Percentiles rank a stretch among this genome's conserved stretches.
phyloP scores from a whole-genome alignment of 2,113 vertebrate species.

The Carassius carassius region DNA sequence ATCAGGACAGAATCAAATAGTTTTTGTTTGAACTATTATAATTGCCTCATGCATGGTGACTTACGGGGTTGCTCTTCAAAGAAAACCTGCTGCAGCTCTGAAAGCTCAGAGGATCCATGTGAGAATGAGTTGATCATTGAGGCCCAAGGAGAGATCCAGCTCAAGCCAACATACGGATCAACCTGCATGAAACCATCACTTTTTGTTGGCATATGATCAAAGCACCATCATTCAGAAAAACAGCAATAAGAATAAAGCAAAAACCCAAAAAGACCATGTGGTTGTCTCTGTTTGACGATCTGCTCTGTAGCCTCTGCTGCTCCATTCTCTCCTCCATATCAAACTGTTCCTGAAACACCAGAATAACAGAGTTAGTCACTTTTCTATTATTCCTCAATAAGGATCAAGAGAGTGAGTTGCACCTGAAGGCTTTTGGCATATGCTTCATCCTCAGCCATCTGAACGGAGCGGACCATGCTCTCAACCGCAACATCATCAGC shows the following conservation, averaged over 20 bases:
- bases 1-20: too few relatives aligned
- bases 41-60: neutral
- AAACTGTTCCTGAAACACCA: constrained; percentile 71
- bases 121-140: constrained; percentile 48
- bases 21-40: neutral
- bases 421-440: constrained; percentile 76
- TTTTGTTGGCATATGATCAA: neutral
- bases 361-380: neutral
- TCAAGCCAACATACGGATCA: constrained; percentile 54
- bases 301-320: constrained; percentile 39
- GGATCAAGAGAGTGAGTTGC: neutral
- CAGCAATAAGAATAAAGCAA: neutral
- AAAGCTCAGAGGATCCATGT: neutral
- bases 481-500: constrained; percentile 59
- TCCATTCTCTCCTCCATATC: constrained; percentile 67
- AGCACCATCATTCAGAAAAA: neutral
- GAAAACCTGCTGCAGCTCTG: constrained; percentile 44
- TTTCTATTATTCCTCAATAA: neutral
- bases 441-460: constrained; percentile 74
- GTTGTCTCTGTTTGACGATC: neutral
- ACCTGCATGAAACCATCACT: constrained; percentile 50
- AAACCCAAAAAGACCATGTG: constrained; percentile 43
- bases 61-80: constrained; percentile 34
- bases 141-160: constrained; percentile 68
- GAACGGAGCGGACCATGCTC: constrained; percentile 60